These are phyloP conservation scores for Nebria ingens DNA, from an alignment of 1,140 invertebrate species.

Conservation along the genomic window DNA sequence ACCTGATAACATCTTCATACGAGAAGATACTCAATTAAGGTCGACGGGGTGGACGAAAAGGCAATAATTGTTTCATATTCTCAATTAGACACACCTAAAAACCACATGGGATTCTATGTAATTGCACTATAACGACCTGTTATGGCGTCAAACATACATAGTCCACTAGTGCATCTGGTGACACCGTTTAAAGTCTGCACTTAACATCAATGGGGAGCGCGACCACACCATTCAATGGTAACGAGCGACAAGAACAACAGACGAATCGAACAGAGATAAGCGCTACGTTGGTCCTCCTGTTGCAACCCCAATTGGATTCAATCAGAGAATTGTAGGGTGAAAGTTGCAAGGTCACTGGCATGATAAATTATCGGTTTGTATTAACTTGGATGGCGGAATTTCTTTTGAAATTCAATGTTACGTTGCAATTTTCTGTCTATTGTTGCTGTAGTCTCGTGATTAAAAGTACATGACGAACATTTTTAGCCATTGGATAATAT, in stretches of 20 bases:
- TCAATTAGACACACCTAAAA: neutral
- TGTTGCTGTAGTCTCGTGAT: too few species aligned
- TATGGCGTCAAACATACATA: neutral
- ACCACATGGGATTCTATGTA: neutral
- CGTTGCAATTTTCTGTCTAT: too few species aligned
- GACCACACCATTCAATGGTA: neutral
- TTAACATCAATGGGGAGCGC: neutral
- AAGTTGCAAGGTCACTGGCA: constrained; percentile 1
- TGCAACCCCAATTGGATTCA: too few species aligned
- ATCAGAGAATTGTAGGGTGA: neutral
- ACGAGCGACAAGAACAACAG: too few species aligned
- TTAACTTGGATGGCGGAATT: neutral
- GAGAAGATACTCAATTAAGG: neutral
- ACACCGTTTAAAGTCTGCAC: neutral
- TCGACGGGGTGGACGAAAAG: neutral
- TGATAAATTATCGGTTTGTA: neutral
- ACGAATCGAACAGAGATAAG: too few species aligned
- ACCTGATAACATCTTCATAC: neutral
- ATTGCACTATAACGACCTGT: neutral
- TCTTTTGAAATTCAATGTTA: neutral
- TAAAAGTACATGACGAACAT: too few species aligned
- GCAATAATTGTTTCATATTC: neutral
- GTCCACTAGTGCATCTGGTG: neutral
- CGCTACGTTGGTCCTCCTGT: too few species aligned
- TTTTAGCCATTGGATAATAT: too few species aligned